Percentiles rank a stretch among this genome's conserved stretches.
Conservation (phyloP, 2,797 vertebrate species). For the Apogon hyalosoma region DNA sequence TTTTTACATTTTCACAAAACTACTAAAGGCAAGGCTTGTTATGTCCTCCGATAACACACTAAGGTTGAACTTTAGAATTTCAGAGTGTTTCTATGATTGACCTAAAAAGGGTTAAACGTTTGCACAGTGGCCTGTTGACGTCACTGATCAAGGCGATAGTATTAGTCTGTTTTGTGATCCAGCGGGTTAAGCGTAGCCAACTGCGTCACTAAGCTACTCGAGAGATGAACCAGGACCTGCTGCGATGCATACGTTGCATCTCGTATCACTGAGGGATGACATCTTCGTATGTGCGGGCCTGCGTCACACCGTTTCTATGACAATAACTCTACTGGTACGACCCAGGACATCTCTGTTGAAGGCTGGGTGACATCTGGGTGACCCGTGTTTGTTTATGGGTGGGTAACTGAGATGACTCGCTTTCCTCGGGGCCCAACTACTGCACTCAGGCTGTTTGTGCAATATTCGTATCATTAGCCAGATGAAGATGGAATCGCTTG, state of each 20-base stretch:
- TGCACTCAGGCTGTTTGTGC: slow-evolving; percentile 24
- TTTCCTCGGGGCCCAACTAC: slow-evolving; percentile 29
- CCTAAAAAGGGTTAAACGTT: too few relatives aligned
- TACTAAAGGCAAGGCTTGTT: too few relatives aligned
- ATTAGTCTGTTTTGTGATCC: background rate
- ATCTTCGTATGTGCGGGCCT: slow-evolving; percentile 8
- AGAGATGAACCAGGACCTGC: slow-evolving; percentile 28
- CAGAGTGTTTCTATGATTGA: too few relatives aligned
- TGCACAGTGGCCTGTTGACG: background rate
- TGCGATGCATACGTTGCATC: slow-evolving; percentile 2
- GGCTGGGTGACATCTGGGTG: slow-evolving; percentile 48
- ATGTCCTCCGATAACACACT: too few relatives aligned
- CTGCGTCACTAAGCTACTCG: slow-evolving; percentile 18
- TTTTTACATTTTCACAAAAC: too few relatives aligned
- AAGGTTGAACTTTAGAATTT: too few relatives aligned
- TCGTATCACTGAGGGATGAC: slow-evolving; percentile 21
- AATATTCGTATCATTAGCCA: slow-evolving; percentile 71
- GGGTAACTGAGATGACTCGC: slow-evolving; percentile 35
- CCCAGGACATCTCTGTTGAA: slow-evolving; percentile 22
- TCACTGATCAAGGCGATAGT: background rate
- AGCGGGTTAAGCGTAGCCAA: background rate
- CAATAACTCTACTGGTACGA: slow-evolving; percentile 31
- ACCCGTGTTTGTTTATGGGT: slow-evolving; percentile 48
- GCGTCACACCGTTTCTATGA: slow-evolving; percentile 36
- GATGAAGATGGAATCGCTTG: slow-evolving; percentile 74